Evolutionary conservation across 2,888 invertebrate species (phyloP).

Genomic region (Coleophora flavipennella): DNA sequence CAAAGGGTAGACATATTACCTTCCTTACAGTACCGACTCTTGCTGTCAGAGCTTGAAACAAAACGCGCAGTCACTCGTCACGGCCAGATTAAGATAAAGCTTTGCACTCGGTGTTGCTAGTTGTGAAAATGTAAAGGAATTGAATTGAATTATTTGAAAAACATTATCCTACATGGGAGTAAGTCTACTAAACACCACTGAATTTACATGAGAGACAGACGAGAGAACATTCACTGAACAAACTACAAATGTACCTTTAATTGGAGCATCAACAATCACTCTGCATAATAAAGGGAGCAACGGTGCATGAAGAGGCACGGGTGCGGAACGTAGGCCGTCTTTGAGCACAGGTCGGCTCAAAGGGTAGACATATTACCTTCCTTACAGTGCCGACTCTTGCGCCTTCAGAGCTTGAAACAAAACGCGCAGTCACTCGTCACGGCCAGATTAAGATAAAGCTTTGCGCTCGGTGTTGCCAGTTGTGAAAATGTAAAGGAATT

Average conservation of each 20-base stretch:
- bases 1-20: no score
- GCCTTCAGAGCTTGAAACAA: constrained; percentile 4
- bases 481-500: no score
- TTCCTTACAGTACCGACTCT: no score
- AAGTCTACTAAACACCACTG: no score
- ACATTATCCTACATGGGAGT: no score
- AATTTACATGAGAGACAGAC: no score
- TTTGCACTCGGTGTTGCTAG: no score
- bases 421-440: constrained; percentile 22
- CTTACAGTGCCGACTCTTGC: constrained; percentile 9
- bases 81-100: no score
- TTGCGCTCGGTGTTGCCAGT: constrained; percentile 32
- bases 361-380: constrained; percentile 49
- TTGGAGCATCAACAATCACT: constrained; percentile 32
- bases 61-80: no score
- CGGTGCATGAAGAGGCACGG: constrained; percentile 26
- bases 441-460: constrained; percentile 57
- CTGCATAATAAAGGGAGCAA: constrained; percentile 22
- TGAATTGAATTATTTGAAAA: no score
- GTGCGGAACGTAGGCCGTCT: constrained; percentile 24
- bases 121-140: no score
- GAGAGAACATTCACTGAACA: constrained; percentile 1
- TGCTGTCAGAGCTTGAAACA: no score
- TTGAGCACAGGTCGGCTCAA: constrained; percentile 30
- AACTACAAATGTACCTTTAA: neutral